Evolutionary conservation across 2,888 invertebrate genomes (phyloP), one percentile per base, ranked within the genome.

Genomic region (Metopia argyrocephala): DNA sequence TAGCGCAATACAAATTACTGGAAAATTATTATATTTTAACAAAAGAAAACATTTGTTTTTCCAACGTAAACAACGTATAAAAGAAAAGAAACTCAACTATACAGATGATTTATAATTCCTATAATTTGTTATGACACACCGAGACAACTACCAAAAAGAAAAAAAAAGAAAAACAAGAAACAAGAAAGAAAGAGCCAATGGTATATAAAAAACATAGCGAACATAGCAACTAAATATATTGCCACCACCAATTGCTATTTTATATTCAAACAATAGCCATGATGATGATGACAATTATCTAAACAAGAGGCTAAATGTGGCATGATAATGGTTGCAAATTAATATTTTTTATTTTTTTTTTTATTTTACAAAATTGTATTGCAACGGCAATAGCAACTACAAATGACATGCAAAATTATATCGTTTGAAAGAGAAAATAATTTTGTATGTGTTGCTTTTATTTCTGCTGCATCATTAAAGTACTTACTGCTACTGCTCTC

Each of bases 41-140:
- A 38, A 15, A 38, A 15, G 15, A 2, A 38, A 38, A 64, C 12
- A 65, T 52, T 2, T 12, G 57, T 48, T 20, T 52, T 50, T 27
- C 27, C 15, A 27, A 64, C 15, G 12, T 57, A 57, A 25, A 45
- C 27, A 74, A 74, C n/a, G 48, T 62, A 50, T 54, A 6, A 54
- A 57, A 31, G 57, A 59, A 57, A 52, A 9, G n/a, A 52, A n/a
- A 12, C 48, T 56, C 48, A 75, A 52, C 65, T 69, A 38, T 38
- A 54, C 59, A 74, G 65, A 81, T 81, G 81, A 81, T 74, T 78
- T 78, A 81, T 78, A 73, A 81, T 80, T 80, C 68, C 56, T 62
- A 57, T 71, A 73, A 80, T 81, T 64, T 81, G 74, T 81, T 81
- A 74, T 81, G 76, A 81, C 76, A 78, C 48, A 69, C 28, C 57